phyloP scores from a whole-genome alignment of 2,888 invertebrate species.

The Gymnocheta viridis region DNA sequence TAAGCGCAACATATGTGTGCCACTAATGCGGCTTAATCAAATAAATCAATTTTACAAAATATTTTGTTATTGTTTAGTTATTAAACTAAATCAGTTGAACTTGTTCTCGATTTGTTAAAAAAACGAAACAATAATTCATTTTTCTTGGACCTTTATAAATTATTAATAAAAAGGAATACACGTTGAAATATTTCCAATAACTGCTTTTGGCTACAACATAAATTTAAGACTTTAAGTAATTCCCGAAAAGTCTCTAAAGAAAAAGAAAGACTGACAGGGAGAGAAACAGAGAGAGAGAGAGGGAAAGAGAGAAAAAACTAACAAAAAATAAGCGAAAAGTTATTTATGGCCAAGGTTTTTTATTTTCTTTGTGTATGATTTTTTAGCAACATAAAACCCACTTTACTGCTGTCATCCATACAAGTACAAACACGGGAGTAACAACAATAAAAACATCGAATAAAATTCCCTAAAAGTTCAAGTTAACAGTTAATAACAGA shows the following conservation, averaged over 20 bases:
- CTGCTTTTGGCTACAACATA: not conserved
- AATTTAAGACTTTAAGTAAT: not conserved
- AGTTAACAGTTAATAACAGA: not conserved
- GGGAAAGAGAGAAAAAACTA: not conserved
- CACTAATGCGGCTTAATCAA: not conserved
- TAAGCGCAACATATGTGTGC: too few relatives aligned
- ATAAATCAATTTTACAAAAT: not conserved
- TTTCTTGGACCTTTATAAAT: not conserved
- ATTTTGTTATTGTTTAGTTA: constrained; percentile 1
- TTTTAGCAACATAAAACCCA: constrained; percentile 14
- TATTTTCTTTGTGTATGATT: not conserved
- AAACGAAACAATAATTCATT: not conserved
- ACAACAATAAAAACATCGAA: not conserved
- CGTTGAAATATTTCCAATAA: not conserved
- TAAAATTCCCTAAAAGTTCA: not conserved
- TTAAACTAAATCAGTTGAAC: constrained; percentile 2
- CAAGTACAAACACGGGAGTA: not conserved
- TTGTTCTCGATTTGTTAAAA: not conserved
- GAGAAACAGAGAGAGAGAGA: not conserved
- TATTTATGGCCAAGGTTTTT: constrained; percentile 13
- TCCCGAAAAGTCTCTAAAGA: not conserved
- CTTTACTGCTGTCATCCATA: not conserved
- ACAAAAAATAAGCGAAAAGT: not conserved
- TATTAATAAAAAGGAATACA: constrained; percentile 9
- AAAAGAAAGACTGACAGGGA: not conserved